Conservation (phyloP, 2,113 vertebrate species). For the Gila orcuttii region DNA sequence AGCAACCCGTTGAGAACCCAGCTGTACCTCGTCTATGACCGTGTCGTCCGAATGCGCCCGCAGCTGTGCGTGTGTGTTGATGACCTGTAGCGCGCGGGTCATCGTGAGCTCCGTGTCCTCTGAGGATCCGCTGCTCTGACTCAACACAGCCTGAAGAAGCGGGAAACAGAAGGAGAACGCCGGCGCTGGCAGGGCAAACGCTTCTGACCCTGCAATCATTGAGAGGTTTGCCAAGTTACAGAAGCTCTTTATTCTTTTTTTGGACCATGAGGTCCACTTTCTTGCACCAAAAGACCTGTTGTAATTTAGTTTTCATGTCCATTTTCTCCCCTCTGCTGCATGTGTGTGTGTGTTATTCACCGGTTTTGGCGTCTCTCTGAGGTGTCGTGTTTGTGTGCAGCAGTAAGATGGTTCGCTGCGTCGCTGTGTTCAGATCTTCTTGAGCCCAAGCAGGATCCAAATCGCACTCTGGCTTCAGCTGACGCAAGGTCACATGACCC, state of each 20-base stretch:
- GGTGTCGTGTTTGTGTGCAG: slow-evolving; percentile 84
- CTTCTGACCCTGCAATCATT: slow-evolving; percentile 56
- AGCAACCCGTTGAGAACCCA: background rate
- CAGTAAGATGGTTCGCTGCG: slow-evolving; percentile 81
- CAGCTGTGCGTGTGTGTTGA: slow-evolving; percentile 86
- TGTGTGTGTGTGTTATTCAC: slow-evolving; percentile 65
- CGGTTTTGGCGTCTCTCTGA: slow-evolving; percentile 77
- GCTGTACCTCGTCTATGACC: slow-evolving; percentile 85
- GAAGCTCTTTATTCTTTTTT: background rate
- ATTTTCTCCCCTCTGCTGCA: too few species aligned
- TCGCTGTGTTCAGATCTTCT: slow-evolving; percentile 85
- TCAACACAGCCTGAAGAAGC: slow-evolving; percentile 87
- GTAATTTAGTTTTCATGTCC: background rate
- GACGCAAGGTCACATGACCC: slow-evolving; percentile 90
- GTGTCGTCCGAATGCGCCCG: slow-evolving; percentile 72
- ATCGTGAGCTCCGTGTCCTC: slow-evolving; percentile 84
- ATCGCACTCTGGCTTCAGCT: slow-evolving; percentile 90
- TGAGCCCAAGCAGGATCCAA: slow-evolving; percentile 90
- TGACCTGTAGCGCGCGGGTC: slow-evolving; percentile 85
- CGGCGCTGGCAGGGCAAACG: slow-evolving; percentile 69
- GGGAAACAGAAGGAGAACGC: slow-evolving; percentile 90
- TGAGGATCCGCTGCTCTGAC: slow-evolving; percentile 76
- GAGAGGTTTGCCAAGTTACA: background rate
- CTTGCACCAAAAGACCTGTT: background rate
- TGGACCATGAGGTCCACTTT: background rate